Base-by-base conservation (phyloP, 2,113 vertebrate species). In the Hydropotes inermis region DNA sequence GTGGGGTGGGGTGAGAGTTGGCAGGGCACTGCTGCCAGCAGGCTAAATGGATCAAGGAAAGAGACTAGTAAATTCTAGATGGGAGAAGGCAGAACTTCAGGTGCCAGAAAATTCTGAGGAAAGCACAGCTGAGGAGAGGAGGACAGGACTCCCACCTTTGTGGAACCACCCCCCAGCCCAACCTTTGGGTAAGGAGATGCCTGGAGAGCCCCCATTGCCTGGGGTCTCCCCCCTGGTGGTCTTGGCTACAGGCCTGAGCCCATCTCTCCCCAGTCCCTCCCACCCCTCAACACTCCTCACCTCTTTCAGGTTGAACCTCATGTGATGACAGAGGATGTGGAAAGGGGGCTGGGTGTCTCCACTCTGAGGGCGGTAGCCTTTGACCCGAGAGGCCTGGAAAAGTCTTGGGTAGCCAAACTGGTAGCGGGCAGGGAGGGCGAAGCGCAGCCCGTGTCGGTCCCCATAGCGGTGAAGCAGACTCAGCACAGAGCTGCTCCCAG, bases 381-480 rank as follows among this genome's bases (percentile, higher is more conserved):
- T 99, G 93, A 99, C 99, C 87, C 99, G 94, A 91, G 99, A 98
- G 4, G 99, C 99, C 39, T 99, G 99, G 98, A 99, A 99, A 82
- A 98, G 98, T 43, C 98, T 98, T 0, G 99, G 99, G 97, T 99
- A 99, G 84, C 99, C 99, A 28, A 99, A 99, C 98, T 99, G 99
- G 99, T 99, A 99, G 52, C 98, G 99, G 67, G 98, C 84, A 0
- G 99, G 99, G 39, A 99, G 98, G 60, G 99, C 99, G 0, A 99
- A 99, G 61, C 86, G 98, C 52, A 99, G 99, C 36, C 98, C 96
- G 0, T 96, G 98, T 13, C 98, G 98, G 54, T 99, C 99, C 55
- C 99, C 99, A 0, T 99, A 99, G 90, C 99, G 99, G 97, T 99
- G 99, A 70, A 99, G 99, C 92, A 99, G 98, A 97, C 99, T 99